These are phyloP conservation scores for Reticulitermes speratus DNA, from an alignment of 1,140 invertebrate genomes.

Conservation along the genomic window DNA sequence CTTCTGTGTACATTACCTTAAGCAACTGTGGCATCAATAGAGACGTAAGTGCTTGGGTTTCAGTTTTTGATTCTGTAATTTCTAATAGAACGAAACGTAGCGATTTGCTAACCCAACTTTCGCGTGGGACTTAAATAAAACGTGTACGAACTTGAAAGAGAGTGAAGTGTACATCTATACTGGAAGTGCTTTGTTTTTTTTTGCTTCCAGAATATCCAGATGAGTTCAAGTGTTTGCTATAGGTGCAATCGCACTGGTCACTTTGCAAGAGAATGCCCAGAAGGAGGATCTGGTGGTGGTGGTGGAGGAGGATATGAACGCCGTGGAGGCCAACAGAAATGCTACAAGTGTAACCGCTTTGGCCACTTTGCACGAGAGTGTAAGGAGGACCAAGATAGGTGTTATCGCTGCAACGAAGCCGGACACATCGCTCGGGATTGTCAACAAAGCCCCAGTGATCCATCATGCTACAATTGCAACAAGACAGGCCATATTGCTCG, in stretches of 20 bases:
- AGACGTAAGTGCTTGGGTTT: neutral
- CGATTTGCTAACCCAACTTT: neutral
- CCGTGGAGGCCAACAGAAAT: conserved; percentile 38
- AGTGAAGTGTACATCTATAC: neutral
- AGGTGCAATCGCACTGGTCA: conserved; percentile 46
- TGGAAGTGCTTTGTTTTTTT: neutral
- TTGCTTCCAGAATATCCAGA: conserved; percentile 29
- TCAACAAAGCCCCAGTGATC: conserved; percentile 55
- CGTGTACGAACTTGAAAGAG: neutral
- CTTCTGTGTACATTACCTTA: neutral
- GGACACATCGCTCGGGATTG: conserved; percentile 49
- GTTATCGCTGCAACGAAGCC: conserved; percentile 45
- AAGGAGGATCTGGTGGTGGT: conserved; percentile 34
- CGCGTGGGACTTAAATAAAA: neutral
- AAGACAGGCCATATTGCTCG: conserved; percentile 85
- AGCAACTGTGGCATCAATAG: neutral
- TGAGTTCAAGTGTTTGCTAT: conserved; percentile 47
- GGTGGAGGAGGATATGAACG: conserved; percentile 34
- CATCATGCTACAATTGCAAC: conserved; percentile 82
- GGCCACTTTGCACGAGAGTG: conserved; percentile 56
- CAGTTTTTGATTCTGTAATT: neutral
- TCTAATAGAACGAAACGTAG: neutral
- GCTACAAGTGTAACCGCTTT: conserved; percentile 57
- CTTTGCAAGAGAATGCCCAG: conserved; percentile 42
- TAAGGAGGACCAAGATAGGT: conserved; percentile 44